Percentiles rank a stretch among this genome's conserved stretches.
Evolutionary conservation across 1,140 invertebrate genomes (phyloP).

Genomic region (Drosophila sulfurigaster): DNA sequence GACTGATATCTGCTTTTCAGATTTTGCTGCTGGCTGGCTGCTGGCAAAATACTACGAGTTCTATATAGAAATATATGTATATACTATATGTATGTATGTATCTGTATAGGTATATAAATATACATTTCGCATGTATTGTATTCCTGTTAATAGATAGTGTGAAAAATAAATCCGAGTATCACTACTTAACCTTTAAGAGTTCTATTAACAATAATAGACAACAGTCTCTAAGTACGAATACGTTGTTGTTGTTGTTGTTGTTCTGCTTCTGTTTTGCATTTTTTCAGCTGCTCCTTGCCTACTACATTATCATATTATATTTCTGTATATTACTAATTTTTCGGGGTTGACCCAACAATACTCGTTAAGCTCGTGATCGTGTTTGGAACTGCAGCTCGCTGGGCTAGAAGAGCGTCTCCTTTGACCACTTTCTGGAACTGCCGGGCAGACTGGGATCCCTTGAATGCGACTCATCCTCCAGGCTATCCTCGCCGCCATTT

Average conservation of each 20-base stretch:
- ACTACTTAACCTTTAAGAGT: constrained; percentile 81
- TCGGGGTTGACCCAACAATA: constrained; percentile 13
- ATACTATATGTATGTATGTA: constrained; percentile 27
- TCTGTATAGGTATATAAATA: constrained; percentile 51
- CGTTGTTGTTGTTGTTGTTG: constrained; percentile 70
- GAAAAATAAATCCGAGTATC: constrained; percentile 83
- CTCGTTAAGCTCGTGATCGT: constrained; percentile 74
- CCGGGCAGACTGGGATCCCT: constrained; percentile 82
- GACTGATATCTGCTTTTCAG: constrained; percentile 16
- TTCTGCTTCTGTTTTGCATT: constrained; percentile 14
- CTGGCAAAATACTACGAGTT: constrained; percentile 42
- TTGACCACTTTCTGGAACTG: constrained; percentile 82
- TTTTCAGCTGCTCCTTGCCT: constrained; percentile 2
- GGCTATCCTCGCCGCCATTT: constrained; percentile 14
- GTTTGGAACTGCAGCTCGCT: constrained; percentile 60
- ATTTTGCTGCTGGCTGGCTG: constrained; percentile 38
- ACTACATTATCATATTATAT: background rate
- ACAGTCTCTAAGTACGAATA: constrained; percentile 84
- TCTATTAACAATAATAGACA: constrained; percentile 84
- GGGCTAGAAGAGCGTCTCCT: constrained; percentile 85
- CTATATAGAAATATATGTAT: constrained; percentile 51
- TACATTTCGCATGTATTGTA: constrained; percentile 41
- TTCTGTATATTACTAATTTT: background rate
- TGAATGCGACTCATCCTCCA: constrained; percentile 42
- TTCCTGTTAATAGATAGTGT: constrained; percentile 50